phyloP scores from a whole-genome alignment of 2,797 vertebrate species.

The Tokudaia tokunoshimensis region DNA sequence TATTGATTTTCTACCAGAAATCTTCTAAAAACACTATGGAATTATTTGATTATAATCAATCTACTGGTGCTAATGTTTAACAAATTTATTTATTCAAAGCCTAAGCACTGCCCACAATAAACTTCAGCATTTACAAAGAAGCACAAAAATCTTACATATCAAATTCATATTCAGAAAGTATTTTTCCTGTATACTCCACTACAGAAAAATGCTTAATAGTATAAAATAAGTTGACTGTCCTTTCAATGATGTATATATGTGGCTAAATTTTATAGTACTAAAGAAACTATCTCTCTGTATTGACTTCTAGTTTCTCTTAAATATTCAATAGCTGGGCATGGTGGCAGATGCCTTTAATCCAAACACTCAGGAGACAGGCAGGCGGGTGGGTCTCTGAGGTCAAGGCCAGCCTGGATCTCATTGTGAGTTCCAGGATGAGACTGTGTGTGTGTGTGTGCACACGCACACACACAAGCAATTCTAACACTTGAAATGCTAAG shows the following conservation, averaged over 20 bases:
- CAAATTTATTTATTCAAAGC: slow-evolving; percentile 57
- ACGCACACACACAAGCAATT: background rate
- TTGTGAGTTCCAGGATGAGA: background rate
- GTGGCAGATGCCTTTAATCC: background rate
- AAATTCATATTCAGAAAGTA: slow-evolving; percentile 63
- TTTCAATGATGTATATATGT: slow-evolving; percentile 44
- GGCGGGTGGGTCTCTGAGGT: background rate
- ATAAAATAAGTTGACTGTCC: slow-evolving; percentile 48
- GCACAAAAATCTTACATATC: background rate
- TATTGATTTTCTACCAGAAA: slow-evolving; percentile 57
- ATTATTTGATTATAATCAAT: slow-evolving; percentile 45
- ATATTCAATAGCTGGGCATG: background rate
- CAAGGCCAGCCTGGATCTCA: background rate
- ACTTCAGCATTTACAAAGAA: slow-evolving; percentile 54
- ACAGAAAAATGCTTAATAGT: slow-evolving; percentile 56
- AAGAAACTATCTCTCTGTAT: slow-evolving; percentile 11
- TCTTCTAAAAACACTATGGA: slow-evolving; percentile 29
- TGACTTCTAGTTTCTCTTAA: slow-evolving; percentile 49
- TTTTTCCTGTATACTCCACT: slow-evolving; percentile 24
- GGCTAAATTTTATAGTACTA: slow-evolving; percentile 44
- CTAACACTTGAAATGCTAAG: background rate
- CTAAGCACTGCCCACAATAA: slow-evolving; percentile 45
- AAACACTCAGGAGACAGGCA: background rate
- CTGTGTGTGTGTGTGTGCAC: too few relatives aligned
- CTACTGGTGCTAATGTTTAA: slow-evolving; percentile 33